A percentile compares a stretch with the other conserved stretches of the same genome.
These are phyloP conservation scores for Parotocinclus haroldoi DNA, from an alignment of 2,797 vertebrate genomes.

Conservation along the genomic window DNA sequence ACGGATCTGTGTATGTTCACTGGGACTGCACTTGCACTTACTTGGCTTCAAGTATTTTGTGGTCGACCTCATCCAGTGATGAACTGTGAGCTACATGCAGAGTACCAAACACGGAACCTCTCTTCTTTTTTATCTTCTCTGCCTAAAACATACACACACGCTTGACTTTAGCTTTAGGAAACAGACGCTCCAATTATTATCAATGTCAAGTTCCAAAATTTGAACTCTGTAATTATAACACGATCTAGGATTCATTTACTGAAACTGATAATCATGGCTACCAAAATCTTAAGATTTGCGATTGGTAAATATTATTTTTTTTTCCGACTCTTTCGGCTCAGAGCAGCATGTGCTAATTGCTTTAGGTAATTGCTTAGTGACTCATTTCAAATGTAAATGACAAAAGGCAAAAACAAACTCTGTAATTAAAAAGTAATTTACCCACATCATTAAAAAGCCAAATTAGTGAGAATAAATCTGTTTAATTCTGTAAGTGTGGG, in stretches of 20 bases:
- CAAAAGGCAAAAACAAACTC: slow-evolving; percentile 47
- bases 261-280: slow-evolving; percentile 4
- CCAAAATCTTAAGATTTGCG: not conserved
- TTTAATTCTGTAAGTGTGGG: slow-evolving; percentile 25
- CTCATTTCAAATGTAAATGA: slow-evolving; percentile 45
- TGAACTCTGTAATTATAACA: not conserved
- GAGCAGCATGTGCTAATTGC: slow-evolving; percentile 44
- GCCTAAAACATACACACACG: slow-evolving; percentile 71
- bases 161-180: not conserved
- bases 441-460: slow-evolving; percentile 50
- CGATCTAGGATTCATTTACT: not conserved
- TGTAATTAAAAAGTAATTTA: slow-evolving; percentile 55
- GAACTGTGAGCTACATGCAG: slow-evolving; percentile 96
- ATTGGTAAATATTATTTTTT: slow-evolving; percentile 1
- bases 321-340: slow-evolving; percentile 10
- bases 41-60: slow-evolving; percentile 99
- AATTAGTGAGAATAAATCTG: slow-evolving; percentile 36
- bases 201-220: not conserved
- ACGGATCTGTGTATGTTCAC: no score
- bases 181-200: slow-evolving; percentile 9
- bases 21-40: slow-evolving; percentile 63
- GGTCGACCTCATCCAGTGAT: slow-evolving; percentile 95
- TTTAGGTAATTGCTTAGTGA: slow-evolving; percentile 46
- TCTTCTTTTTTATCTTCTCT: slow-evolving; percentile 98
- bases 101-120: slow-evolving; percentile 91